Percentiles rank a stretch among this genome's conserved stretches.
These are phyloP conservation scores for Deilephila porcellus DNA, from an alignment of 2,888 invertebrate species.

Conservation along the genomic window DNA sequence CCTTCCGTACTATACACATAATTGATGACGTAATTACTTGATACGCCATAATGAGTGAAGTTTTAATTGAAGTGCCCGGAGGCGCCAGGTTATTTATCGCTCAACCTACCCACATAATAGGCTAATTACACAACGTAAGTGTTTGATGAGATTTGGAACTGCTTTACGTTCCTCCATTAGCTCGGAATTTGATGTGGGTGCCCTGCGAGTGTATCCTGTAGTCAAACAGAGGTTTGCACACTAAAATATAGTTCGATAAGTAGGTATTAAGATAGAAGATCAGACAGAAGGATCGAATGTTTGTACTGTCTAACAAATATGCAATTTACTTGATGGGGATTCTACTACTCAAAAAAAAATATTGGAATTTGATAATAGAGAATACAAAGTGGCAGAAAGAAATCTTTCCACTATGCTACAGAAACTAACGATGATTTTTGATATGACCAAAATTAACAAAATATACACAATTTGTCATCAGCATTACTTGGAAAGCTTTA, in stretches of 20 bases:
- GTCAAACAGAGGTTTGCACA: background rate
- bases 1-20: no score
- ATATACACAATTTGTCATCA: background rate
- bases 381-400: no score
- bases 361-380: no score
- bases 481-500: background rate
- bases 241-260: no score
- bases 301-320: no score
- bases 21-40: conserved; percentile 34
- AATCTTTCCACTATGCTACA: no score
- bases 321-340: no score
- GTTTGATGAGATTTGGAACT: conserved; percentile 22
- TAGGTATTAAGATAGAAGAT: no score
- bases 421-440: no score
- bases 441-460: no score
- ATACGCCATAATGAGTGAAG: conserved; percentile 33
- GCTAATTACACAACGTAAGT: conserved; percentile 22
- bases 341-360: no score
- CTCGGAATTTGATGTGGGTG: background rate
- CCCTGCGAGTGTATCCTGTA: background rate
- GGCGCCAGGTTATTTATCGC: conserved; percentile 38
- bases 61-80: conserved; percentile 34
- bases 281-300: no score
- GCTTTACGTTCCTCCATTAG: background rate
- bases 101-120: conserved; percentile 13